Evolutionary conservation across 2,888 invertebrate species (phyloP).

Genomic region (Microplitis deprimator): DNA sequence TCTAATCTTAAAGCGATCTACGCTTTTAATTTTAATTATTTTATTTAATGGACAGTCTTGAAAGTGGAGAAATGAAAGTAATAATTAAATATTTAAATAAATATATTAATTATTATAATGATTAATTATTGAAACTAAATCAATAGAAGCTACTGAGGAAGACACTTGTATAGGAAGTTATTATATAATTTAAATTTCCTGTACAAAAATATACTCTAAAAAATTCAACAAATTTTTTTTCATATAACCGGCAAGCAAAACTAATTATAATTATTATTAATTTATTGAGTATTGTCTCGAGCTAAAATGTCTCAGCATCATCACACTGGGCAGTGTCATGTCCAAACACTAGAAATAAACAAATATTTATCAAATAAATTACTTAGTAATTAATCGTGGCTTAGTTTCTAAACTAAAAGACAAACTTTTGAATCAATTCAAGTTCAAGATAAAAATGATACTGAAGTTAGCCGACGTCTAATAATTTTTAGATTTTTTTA

Average conservation of each 20-base stretch:
- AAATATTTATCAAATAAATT: conserved; percentile 42
- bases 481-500: too few relatives aligned
- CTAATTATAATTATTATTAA: conserved; percentile 1
- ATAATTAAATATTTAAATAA: not conserved
- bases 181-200: conserved; percentile 44
- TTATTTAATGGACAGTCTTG: not conserved
- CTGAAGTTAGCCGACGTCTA: too few relatives aligned
- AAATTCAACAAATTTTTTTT: conserved; percentile 51
- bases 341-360: conserved; percentile 84
- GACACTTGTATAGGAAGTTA: conserved; percentile 44
- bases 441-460: too few relatives aligned
- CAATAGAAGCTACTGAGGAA: conserved; percentile 36
- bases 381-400: not conserved
- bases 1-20: conserved; percentile 15
- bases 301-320: conserved; percentile 86
- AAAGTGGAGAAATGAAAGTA: not conserved
- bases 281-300: conserved; percentile 2
- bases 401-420: too few relatives aligned
- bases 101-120: not conserved
- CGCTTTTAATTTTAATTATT: not conserved
- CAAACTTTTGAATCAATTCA: too few relatives aligned
- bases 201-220: conserved; percentile 58
- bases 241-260: conserved; percentile 37
- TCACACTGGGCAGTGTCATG: conserved; percentile 90
- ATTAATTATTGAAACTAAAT: conserved; percentile 3